Evolutionary conservation across 2,888 invertebrate genomes (phyloP), one percentile per base, ranked within the genome.

Genomic region (Drosophila macrospina): DNA sequence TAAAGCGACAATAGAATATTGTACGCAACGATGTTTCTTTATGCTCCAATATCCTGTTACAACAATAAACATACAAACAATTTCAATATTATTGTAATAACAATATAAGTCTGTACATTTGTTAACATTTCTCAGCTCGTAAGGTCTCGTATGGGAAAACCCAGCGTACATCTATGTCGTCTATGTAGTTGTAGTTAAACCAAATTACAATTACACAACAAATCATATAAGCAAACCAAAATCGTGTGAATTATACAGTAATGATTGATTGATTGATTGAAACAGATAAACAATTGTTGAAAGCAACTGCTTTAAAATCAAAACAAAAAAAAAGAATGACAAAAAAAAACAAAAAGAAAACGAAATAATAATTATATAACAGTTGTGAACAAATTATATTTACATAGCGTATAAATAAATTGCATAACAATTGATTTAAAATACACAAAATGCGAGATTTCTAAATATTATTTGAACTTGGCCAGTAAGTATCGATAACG

Each of bases 381-480:
- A 86, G 90, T 89, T 88, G 79, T 87, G 86, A 86, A 82, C 76
- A 80, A 88, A 83, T 89, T 80, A 87, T 75, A 88, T 81, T 83
- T 79, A 86, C 75, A 80, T 84, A 80, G 79, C 85, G 81, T 78
- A 89, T 81, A 77, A 89, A 82, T 89, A 88, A 88, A 90, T 88
- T 88, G 79, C 85, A 89, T 75, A 81, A 86, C 89, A 88, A 81
- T 83, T 88, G 86, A 83, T 75, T 86, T 83, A 73, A 88, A 75
- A 80, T 83, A 88, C 48, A 61, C 8, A 42, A 63, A 37, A 10
- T 13, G 57, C 16, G 42, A 59, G 47, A 55, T 42, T 61, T 37
- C 4, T 10, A 24, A 41, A 24, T 41, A 44, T 32, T 11, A 8
- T 41, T 39, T 36, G n/a, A 48, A n/a, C 5, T 34, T 34, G 41